Base-by-base conservation (phyloP, 2,797 vertebrate genomes). In the Urophycis tenuis region DNA sequence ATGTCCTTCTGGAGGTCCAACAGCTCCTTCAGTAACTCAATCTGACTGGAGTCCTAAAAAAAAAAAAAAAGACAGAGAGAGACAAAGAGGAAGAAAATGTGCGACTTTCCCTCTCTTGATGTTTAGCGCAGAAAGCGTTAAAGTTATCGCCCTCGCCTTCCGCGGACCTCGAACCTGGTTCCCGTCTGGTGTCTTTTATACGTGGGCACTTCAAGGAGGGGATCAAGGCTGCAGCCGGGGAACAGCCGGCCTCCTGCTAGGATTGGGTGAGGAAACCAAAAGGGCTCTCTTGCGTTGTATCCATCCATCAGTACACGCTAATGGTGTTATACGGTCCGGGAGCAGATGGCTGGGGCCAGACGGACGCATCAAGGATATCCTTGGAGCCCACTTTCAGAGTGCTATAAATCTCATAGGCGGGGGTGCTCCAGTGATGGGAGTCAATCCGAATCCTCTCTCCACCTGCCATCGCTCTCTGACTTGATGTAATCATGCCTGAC, bases 1-100 rank as follows among this genome's bases (percentile, higher is more conserved):
- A 99, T 99, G 91, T 99, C 97, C 91, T 99, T 95, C 87, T 99
- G 95, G 72, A 99, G 94, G 92, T 99, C 98, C 89, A 99, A 91
- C 80, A 99, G 93, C 91, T 99, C 96, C 89, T 99, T 99, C 88
- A 99, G 91, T 85, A 99, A 89, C 89, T 97, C 96, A 91, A 99
- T 99, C 91, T 99, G 97, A 92, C 96, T 97, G 79, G 97, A 97
- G 90, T 99, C 97, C 98, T 99, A 88, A 73, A 85, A 85, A 33
- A 86, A 22, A 85, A 99, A 88, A 73, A 85, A 85, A 33, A 86
- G n/a, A 85, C 75, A 82, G 77, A 79, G 34, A 29, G 53, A 78
- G 79, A 78, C 2, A n/a, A n/a, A n/a, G 53, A 25, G n/a, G 53
- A 64, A n/a, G 7, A 7, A 29, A 29, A 67, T 29, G 60, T 29